Base-by-base conservation (phyloP, 35 echinoderm and acorn worm genomes). In the Eucidaris tribuloides region DNA sequence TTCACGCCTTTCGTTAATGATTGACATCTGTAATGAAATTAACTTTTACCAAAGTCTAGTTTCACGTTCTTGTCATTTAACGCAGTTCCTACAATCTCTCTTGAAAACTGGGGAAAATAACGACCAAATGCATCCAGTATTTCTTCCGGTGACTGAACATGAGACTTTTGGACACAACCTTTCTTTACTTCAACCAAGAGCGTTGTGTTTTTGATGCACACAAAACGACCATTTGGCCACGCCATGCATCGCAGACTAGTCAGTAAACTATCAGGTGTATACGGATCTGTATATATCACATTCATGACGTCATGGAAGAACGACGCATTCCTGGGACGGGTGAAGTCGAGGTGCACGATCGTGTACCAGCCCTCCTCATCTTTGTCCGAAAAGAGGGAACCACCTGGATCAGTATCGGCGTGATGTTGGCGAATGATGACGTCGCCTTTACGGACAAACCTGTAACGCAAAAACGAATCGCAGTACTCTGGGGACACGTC, bases 391-490 rank as follows among this genome's bases (percentile, higher is more conserved):
- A 14, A 36, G 20, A 86, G 42, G 6, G 52, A 37, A 42, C 45
- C 42, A 41, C 49, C 59, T 9, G 54, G 41, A 22, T 76, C 72
- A 9, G 65, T 46, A 31, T 77, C 36, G 0, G 35, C 62, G 23
- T 72, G 84, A 34, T 77, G 46, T 24, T 72, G 45, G 36, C 72
- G 64, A 49, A 86, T 78, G 46, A 86, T 52, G 50, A 49, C 15
- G 68, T 68, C 70, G 23, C 56, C 48, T 28, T 88, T 46, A 25
- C 61, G 50, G 31, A 88, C 62, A 30, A 88, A 93, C 80, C 87
- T 65, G 59, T 79, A 85, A n/a, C 70, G 65, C 14, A 88, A 58
- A 60, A 88, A 93, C 5, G 78, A 79, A 7, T 82, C 39, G 29
- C 22, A 41, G 15, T 88, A 88, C 31, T 55, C 81, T 13, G 79